A percentile compares a stretch with the other conserved stretches of the same genome.
Evolutionary conservation across 2,888 invertebrate genomes (phyloP).

Genomic region (Helleia helle): DNA sequence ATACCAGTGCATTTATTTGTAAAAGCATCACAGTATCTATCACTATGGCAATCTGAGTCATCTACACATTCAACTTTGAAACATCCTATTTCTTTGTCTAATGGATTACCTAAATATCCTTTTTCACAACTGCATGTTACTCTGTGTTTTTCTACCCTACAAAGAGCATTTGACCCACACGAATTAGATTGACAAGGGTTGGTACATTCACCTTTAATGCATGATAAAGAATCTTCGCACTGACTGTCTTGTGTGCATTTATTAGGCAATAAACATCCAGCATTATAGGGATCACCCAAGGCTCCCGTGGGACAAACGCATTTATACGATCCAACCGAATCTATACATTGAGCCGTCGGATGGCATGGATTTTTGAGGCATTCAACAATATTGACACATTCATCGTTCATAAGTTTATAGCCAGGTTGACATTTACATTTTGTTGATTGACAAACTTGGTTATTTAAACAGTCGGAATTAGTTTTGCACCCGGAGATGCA

Average conservation of each 20-base stretch:
- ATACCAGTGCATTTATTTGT: conserved; percentile 86
- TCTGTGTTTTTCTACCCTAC: conserved; percentile 81
- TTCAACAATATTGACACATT: conserved; percentile 89
- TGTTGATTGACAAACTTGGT: conserved; percentile 83
- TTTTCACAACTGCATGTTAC: conserved; percentile 85
- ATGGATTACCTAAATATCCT: conserved; percentile 87
- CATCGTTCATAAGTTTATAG: conserved; percentile 80
- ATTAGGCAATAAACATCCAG: conserved; percentile 83
- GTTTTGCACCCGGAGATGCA: conserved; percentile 89
- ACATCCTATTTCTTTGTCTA: conserved; percentile 84
- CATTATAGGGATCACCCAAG: conserved; percentile 79
- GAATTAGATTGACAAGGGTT: conserved; percentile 83
- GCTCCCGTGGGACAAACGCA: conserved; percentile 86
- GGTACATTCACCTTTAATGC: conserved; percentile 83
- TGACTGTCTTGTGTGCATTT: conserved; percentile 83
- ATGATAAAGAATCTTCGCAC: conserved; percentile 84
- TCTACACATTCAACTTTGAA: conserved; percentile 91
- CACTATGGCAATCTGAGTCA: conserved; percentile 81
- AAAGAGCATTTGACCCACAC: conserved; percentile 86
- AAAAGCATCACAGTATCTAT: conserved; percentile 83
- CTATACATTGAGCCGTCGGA: conserved; percentile 83
- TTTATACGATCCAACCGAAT: conserved; percentile 85
- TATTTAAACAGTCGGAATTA: conserved; percentile 84
- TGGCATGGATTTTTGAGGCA: conserved; percentile 87
- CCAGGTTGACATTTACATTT: conserved; percentile 86